phyloP scores from a whole-genome alignment of 2,888 invertebrate genomes.

The Parthenolecanium corni region DNA sequence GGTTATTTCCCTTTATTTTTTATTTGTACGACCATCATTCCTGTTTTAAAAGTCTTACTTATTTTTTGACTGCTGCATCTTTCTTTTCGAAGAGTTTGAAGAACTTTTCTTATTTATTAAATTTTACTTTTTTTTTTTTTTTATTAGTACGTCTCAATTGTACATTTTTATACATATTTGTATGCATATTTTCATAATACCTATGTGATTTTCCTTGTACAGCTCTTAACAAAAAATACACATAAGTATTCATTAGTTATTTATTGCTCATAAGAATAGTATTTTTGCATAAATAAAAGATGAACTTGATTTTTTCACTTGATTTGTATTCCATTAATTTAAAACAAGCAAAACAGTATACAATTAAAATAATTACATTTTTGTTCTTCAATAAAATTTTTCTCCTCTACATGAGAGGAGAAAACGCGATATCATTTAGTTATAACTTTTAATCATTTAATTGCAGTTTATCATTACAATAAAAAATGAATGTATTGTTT shows the following conservation, averaged over 20 bases:
- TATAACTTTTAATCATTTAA: no score
- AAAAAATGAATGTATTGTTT: no score
- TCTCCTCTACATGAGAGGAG: no score
- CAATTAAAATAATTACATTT: not conserved
- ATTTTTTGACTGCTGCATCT: conserved; percentile 4
- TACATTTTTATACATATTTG: conserved; percentile 6
- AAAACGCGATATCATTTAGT: no score
- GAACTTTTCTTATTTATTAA: not conserved
- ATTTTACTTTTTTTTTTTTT: conserved; percentile 4
- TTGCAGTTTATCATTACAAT: no score
- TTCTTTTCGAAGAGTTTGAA: conserved; percentile 1
- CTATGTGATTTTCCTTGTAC: conserved; percentile 11
- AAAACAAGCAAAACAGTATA: not conserved
- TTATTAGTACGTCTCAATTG: conserved; percentile 12
- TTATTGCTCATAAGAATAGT: conserved; percentile 16
- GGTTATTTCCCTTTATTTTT: no score
- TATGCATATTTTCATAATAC: not conserved
- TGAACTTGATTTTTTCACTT: not conserved
- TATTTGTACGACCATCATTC: not conserved
- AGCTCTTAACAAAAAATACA: conserved; percentile 23
- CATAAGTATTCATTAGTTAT: conserved; percentile 14
- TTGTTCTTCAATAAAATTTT: no score
- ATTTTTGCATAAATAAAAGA: conserved; percentile 9
- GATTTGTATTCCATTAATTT: not conserved
- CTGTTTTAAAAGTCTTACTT: not conserved